Percentiles rank a stretch among this genome's conserved stretches.
Evolutionary conservation across 2,888 invertebrate genomes (phyloP).

Genomic region (Xestia rhomboidea): DNA sequence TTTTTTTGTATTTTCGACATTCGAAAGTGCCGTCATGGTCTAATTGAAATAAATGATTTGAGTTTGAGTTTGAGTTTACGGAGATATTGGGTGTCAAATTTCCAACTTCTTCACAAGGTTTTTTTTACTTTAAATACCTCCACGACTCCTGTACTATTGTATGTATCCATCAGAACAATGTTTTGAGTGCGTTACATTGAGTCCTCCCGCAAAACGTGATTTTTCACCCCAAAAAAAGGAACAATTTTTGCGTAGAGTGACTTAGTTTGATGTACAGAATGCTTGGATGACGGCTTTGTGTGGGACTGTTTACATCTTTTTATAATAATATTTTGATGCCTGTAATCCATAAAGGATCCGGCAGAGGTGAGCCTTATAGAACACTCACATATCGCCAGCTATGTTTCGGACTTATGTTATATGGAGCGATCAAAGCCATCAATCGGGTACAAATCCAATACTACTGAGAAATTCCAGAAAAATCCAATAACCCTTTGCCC

Average conservation of each 20-base stretch:
- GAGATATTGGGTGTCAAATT: background rate
- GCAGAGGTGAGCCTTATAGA: background rate
- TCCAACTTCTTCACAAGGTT: background rate
- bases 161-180: background rate
- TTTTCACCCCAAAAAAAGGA: background rate
- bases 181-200: background rate
- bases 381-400: too few species aligned
- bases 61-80: too few species aligned
- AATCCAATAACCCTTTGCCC: too few species aligned
- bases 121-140: background rate
- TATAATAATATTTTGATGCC: background rate
- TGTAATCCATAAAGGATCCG: background rate
- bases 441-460: too few species aligned
- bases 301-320: background rate
- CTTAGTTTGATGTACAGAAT: background rate
- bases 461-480: too few species aligned
- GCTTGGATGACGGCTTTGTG: background rate
- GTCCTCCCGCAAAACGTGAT: background rate
- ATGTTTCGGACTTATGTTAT: too few species aligned
- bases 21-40: too few species aligned
- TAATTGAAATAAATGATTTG: too few species aligned
- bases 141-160: background rate
- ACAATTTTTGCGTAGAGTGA: background rate
- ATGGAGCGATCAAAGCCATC: too few species aligned
- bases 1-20: too few species aligned